A percentile compares a stretch with the other conserved stretches of the same genome.
phyloP scores from a whole-genome alignment of 2,113 vertebrate species.

The Tylochromis polylepis region DNA sequence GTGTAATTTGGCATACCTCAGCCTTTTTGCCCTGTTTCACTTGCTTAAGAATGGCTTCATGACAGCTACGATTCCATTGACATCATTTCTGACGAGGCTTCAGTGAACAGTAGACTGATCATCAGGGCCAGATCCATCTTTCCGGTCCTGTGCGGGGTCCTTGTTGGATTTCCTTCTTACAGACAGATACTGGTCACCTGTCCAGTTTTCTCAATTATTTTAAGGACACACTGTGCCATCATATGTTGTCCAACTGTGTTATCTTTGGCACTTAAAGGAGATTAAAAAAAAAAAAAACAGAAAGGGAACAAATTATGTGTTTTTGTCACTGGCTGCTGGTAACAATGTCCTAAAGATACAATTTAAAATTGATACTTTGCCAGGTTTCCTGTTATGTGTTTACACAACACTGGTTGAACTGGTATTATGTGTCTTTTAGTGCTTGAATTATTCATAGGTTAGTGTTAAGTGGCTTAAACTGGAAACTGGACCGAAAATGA shows the following conservation, averaged over 20 bases:
- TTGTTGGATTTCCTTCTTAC: neutral
- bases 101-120: neutral
- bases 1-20: neutral
- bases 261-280: neutral
- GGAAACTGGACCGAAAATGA: neutral
- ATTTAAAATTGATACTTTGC: neutral
- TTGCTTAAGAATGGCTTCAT: neutral
- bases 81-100: neutral
- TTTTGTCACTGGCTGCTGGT: neutral
- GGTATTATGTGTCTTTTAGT: neutral
- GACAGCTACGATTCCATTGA: neutral
- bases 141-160: neutral
- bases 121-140: neutral
- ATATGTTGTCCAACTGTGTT: neutral
- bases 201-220: neutral
- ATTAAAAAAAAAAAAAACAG: neutral
- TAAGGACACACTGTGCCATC: neutral
- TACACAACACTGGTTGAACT: neutral
- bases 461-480: neutral
- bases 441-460: neutral
- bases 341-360: neutral
- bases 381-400: neutral
- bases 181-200: neutral
- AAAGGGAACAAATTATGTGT: neutral
- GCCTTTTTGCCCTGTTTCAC: neutral